Conservation (phyloP, 2,113 vertebrate genomes). For the Paracanthobrama guichenoti region DNA sequence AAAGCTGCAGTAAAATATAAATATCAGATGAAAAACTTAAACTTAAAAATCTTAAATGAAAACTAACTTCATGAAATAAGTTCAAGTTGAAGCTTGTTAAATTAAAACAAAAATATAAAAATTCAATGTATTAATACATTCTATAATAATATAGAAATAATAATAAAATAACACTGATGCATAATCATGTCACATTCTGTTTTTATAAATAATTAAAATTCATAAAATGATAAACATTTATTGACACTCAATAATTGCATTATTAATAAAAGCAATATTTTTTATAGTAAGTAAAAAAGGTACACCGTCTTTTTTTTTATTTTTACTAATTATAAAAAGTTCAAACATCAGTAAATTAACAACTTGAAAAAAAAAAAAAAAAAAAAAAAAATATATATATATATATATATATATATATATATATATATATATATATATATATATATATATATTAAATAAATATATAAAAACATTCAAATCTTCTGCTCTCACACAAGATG, state of each 20-base stretch:
- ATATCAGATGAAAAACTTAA: neutral
- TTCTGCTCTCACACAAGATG: neutral
- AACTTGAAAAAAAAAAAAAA: neutral
- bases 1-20: neutral
- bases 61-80: neutral
- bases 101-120: neutral
- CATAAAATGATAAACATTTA: neutral
- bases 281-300: neutral
- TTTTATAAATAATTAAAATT: neutral
- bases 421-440: no score
- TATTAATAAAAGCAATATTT: neutral
- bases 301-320: neutral
- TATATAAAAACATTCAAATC: neutral
- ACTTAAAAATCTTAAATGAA: neutral
- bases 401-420: no score
- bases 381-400: no score
- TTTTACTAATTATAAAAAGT: neutral
- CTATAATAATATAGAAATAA: neutral
- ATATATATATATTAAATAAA: no score
- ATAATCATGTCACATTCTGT: neutral
- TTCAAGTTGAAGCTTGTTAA: no score
- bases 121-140: neutral
- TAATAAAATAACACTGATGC: neutral
- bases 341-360: neutral
- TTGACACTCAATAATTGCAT: neutral